Evolutionary conservation across 2,888 invertebrate genomes (phyloP).

Genomic region (Unio pictorum): DNA sequence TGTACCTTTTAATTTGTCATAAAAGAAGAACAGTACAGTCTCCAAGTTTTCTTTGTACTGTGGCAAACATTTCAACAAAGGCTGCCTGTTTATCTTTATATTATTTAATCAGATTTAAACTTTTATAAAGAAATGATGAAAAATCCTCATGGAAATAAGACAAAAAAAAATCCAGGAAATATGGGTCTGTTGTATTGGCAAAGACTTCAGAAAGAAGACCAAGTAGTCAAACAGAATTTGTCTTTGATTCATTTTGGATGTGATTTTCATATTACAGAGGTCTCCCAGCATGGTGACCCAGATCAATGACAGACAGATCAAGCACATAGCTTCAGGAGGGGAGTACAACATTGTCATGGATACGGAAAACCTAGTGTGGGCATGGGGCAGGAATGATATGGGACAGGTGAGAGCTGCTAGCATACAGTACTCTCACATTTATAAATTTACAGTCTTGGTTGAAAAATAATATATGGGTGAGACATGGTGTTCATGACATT

Average conservation of each 20-base stretch:
- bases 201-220: too few relatives aligned
- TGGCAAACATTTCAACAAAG: too few relatives aligned
- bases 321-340: constrained; percentile 80
- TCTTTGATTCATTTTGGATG: background rate
- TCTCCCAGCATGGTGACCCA: constrained; percentile 61
- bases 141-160: too few relatives aligned
- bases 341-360: constrained; percentile 84
- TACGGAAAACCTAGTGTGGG: constrained; percentile 78
- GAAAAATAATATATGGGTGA: background rate
- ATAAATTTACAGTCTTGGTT: background rate
- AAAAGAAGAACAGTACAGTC: too few relatives aligned
- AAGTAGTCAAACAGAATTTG: background rate
- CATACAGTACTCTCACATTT: background rate
- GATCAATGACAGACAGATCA: constrained; percentile 59
- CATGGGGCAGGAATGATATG: constrained; percentile 83
- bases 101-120: too few relatives aligned
- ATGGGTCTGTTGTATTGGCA: too few relatives aligned
- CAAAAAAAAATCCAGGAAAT: too few relatives aligned
- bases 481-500: too few relatives aligned
- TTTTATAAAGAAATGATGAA: too few relatives aligned
- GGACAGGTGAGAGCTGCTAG: constrained; percentile 75
- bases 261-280: constrained; percentile 44
- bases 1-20: too few relatives aligned
- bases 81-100: too few relatives aligned
- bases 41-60: too few relatives aligned